phyloP scores from a whole-genome alignment of 2,888 invertebrate species.

The Andrena dorsata region DNA sequence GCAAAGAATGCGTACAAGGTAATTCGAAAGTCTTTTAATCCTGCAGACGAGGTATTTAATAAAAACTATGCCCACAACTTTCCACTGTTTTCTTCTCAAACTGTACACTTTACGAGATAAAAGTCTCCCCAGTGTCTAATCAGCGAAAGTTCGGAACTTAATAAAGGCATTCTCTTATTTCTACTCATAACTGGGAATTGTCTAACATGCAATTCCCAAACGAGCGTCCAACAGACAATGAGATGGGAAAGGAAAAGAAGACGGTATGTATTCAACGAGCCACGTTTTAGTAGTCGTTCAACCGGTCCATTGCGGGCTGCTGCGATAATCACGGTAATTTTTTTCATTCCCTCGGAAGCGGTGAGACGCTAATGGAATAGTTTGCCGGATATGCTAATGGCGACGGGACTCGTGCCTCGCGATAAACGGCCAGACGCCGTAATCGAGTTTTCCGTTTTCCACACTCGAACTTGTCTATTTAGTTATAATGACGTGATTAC shows the following conservation, averaged over 20 bases:
- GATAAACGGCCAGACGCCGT: conserved; percentile 13
- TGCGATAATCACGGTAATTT: conserved; percentile 5
- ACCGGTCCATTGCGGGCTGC: background rate
- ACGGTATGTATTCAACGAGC: background rate
- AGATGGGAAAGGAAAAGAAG: background rate
- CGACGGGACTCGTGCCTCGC: conserved; percentile 4
- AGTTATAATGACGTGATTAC: conserved; percentile 47
- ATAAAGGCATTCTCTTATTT: too few species aligned
- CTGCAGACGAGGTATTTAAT: too few species aligned
- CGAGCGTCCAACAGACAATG: background rate
- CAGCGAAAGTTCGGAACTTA: too few species aligned
- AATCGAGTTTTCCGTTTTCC: conserved; percentile 40
- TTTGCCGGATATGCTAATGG: conserved; percentile 5
- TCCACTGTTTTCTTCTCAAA: too few species aligned
- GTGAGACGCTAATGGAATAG: conserved; percentile 25
- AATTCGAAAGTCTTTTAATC: too few species aligned
- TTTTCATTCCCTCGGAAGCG: conserved; percentile 10
- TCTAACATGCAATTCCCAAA: background rate
- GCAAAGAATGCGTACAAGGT: too few species aligned
- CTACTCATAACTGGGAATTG: background rate
- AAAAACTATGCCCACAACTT: too few species aligned
- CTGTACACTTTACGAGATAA: too few species aligned
- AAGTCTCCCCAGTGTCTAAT: too few species aligned
- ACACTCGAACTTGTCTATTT: conserved; percentile 40
- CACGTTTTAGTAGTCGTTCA: background rate